phyloP scores from a whole-genome alignment of 2,113 vertebrate species.

The Pyrgilauda ruficollis region DNA sequence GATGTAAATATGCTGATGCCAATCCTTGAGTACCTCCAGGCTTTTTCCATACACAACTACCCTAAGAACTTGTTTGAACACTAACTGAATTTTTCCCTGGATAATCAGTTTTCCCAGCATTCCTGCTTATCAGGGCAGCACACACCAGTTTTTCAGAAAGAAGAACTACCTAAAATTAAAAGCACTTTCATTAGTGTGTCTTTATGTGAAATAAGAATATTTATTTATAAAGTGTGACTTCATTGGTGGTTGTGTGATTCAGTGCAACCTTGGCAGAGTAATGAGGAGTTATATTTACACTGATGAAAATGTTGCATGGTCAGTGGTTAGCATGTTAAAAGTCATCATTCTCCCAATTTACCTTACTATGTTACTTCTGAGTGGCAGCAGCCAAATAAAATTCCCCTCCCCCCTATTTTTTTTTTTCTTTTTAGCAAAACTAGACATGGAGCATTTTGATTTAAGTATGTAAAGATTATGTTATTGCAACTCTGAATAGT shows the following conservation, averaged over 20 bases:
- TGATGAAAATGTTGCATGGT: constrained; percentile 19
- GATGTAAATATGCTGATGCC: constrained; percentile 31
- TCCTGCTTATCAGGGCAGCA: not conserved
- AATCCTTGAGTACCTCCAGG: not conserved
- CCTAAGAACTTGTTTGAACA: constrained; percentile 33
- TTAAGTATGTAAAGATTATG: not conserved
- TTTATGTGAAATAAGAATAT: constrained; percentile 36
- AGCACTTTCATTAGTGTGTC: constrained; percentile 6
- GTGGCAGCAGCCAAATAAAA: constrained; percentile 1
- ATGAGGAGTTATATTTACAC: constrained; percentile 42
- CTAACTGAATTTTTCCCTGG: not conserved
- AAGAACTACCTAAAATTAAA: constrained; percentile 16
- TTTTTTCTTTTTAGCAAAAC: not conserved
- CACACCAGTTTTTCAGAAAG: not conserved
- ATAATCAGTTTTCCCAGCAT: not conserved
- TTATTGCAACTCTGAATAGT: not conserved
- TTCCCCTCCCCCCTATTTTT: not conserved
- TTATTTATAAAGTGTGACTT: constrained; percentile 63
- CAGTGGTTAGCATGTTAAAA: constrained; percentile 50
- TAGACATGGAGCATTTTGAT: not conserved
- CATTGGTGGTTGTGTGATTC: constrained; percentile 47
- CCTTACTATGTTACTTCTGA: constrained; percentile 37
- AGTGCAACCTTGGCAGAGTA: constrained; percentile 30
- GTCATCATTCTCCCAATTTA: constrained; percentile 37
- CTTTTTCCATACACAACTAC: not conserved